Base-by-base conservation (phyloP, 2,113 vertebrate species). In the Physeter macrocephalus region DNA sequence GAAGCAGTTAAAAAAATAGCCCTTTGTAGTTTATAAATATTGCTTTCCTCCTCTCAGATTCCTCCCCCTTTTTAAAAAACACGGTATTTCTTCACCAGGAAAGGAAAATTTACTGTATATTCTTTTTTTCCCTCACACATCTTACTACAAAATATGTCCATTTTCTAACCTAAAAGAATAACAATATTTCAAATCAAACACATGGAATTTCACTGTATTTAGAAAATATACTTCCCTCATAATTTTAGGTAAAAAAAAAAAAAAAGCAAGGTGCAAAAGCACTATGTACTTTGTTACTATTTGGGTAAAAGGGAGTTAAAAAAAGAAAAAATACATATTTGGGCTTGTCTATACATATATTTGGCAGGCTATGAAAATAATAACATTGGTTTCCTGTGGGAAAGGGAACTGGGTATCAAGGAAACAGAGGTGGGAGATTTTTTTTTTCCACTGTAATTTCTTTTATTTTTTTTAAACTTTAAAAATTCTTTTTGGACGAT, bases 81-180 rank as follows among this genome's bases (percentile, higher is more conserved):
- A 93, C 90, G 39, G 29, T 54, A 93, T 71, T 95, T 75, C 43
- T 95, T 88, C 54, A 61, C 8, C 14, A 6, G 29, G 64, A 96
- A 83, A 71, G 18, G 3, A 75, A 78, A 78, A 91, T 74, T 71
- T 72, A 89, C 41, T 39, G 23, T 13, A 61, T 61, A 41, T 39
- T 54, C 75, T 82, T 7, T n/a, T 94, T 77, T 39, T 61, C 1
- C 15, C 52, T 59, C 18, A 94, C 23, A 31, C 54, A 78, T 59
- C 8, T 57, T 93, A 17, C 96, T 92, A 88, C 4, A 92, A 92
- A 90, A 29, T 78, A 31, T n/a, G 8, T 49, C n/a, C 14, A n/a
- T 54, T 95, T 92, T 82, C 25, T 86, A 93, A 80, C 12, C 25
- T 90, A 66, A 77, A 78, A 83, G 54, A 95, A 81, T n/a, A 93